A percentile compares a stretch with the other conserved stretches of the same genome.
Evolutionary conservation across 1,140 invertebrate species (phyloP).

Genomic region (Heterodera carotae): DNA sequence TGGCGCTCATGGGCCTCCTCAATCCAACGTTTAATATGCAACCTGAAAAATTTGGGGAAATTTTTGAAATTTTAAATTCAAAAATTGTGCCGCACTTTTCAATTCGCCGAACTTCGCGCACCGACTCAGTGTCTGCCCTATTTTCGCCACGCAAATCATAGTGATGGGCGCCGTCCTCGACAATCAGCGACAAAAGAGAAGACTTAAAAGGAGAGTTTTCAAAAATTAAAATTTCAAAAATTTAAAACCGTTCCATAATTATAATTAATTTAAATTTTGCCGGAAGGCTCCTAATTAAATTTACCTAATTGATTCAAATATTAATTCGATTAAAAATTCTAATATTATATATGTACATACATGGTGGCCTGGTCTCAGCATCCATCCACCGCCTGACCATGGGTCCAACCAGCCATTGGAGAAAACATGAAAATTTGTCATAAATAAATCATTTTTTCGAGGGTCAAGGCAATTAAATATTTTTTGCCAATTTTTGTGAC

Average conservation of each 20-base stretch:
- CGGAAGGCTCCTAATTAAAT: no score
- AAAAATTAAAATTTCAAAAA: not conserved
- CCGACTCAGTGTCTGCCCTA: constrained; percentile 55
- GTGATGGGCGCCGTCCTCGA: constrained; percentile 75
- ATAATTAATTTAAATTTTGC: no score
- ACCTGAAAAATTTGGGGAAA: not conserved
- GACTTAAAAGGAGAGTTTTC: constrained; percentile 23
- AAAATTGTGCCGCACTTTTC: constrained; percentile 37
- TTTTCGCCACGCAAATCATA: constrained; percentile 59
- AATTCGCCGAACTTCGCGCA: constrained; percentile 51
- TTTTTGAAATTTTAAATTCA: not conserved
- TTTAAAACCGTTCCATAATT: no score
- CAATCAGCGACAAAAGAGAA: constrained; percentile 73
- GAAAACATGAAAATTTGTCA: constrained; percentile 68
- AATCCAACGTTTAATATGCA: constrained; percentile 23
- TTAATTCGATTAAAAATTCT: no score
- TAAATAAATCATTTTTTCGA: not conserved
- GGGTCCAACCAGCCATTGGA: constrained; percentile 89
- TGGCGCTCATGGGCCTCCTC: constrained; percentile 20
- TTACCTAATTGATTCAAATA: no score
- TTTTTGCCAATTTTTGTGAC: no score
- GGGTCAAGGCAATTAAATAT: no score
- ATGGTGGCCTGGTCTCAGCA: constrained; percentile 17
- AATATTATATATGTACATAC: not conserved
- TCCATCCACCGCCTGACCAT: constrained; percentile 68